A percentile compares a stretch with the other conserved stretches of the same genome.
Conservation (phyloP, 2,113 vertebrate genomes). For the Neotoma lepida region DNA sequence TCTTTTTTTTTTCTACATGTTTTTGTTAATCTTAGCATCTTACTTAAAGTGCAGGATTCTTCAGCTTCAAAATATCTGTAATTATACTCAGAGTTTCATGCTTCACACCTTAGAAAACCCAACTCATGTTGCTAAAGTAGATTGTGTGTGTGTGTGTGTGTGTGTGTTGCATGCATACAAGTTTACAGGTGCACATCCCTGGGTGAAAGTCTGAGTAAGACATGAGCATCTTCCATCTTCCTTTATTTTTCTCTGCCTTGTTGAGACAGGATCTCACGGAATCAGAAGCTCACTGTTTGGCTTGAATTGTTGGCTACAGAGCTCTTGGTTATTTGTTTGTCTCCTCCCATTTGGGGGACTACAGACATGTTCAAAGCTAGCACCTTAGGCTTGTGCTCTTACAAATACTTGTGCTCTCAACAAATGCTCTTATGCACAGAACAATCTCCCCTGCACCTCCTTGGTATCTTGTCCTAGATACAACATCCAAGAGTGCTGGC, state of each 20-base stretch:
- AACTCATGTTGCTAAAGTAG: neutral
- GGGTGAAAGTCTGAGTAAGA: neutral
- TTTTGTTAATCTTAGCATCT: neutral
- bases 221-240: neutral
- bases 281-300: neutral
- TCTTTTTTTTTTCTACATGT: no score
- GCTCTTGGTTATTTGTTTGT: neutral
- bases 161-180: neutral
- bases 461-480: neutral
- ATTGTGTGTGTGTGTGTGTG: neutral
- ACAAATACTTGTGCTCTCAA: no score
- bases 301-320: neutral
- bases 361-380: neutral
- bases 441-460: neutral
- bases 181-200: neutral
- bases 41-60: neutral
- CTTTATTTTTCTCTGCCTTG: neutral
- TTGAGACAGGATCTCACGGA: neutral
- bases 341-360: neutral
- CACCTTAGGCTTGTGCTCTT: neutral
- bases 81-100: neutral
- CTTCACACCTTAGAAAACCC: neutral
- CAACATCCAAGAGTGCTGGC: accelerated
- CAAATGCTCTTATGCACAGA: neutral
- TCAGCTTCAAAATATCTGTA: neutral